A percentile compares a stretch with the other conserved stretches of the same genome.
Evolutionary conservation across 2,888 invertebrate genomes (phyloP).

Genomic region (Lottia scabra): DNA sequence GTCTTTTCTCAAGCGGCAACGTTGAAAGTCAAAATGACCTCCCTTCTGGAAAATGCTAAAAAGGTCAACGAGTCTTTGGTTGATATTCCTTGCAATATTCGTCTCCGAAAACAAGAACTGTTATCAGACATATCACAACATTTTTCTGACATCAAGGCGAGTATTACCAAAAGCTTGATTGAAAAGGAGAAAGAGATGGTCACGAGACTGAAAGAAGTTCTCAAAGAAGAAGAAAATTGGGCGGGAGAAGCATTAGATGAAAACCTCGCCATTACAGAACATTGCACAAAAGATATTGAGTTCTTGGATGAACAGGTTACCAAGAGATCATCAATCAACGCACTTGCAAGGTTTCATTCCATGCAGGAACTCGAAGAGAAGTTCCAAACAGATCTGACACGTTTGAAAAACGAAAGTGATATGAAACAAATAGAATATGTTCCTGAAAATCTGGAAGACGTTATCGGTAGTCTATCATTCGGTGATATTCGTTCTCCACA

Average conservation of each 20-base stretch:
- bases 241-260: conserved; percentile 4
- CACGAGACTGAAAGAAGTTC: conserved; percentile 3
- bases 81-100: conserved; percentile 1
- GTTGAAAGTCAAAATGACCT: conserved; percentile 2
- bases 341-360: neutral
- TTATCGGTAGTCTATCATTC: neutral
- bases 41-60: neutral
- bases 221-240: conserved; percentile 8
- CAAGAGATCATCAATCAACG: neutral
- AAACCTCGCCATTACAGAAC: conserved; percentile 1
- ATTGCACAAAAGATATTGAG: neutral
- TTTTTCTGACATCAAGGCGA: conserved; percentile 7
- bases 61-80: neutral
- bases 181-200: conserved; percentile 11
- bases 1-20: neutral
- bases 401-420: neutral
- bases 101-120: conserved; percentile 9
- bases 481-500: neutral
- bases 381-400: neutral
- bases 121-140: conserved; percentile 7
- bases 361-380: conserved; percentile 5
- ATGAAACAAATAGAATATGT: conserved; percentile 5
- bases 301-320: conserved; percentile 1
- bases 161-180: conserved; percentile 1
- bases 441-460: conserved; percentile 1